Conservation (phyloP, 2,888 invertebrate genomes). For the Camponotus fellah region DNA sequence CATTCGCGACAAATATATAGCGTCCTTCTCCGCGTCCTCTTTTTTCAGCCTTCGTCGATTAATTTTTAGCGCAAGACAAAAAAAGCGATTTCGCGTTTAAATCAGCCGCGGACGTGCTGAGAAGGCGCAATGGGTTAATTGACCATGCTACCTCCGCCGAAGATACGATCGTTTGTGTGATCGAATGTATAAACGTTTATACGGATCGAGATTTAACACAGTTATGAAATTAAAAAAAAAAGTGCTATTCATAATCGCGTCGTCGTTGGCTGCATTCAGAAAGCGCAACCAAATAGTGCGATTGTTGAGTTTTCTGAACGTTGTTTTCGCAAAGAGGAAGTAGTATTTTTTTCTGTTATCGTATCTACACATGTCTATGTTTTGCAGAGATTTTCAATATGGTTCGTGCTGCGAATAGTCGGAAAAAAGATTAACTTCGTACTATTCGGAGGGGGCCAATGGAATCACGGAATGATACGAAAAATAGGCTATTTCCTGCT, state of each 20-base stretch:
- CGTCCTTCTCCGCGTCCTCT: neutral
- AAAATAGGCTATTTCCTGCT: conserved; percentile 30
- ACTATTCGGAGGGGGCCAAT: conserved; percentile 37
- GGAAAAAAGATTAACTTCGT: conserved; percentile 16
- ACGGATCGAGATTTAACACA: conserved; percentile 28
- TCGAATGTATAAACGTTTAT: conserved; percentile 44
- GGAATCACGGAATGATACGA: neutral
- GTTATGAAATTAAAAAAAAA: conserved; percentile 23
- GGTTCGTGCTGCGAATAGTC: conserved; percentile 42
- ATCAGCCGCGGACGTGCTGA: conserved; percentile 34
- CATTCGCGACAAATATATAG: neutral
- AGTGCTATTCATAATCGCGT: conserved; percentile 14
- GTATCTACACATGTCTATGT: conserved; percentile 28
- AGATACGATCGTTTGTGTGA: conserved; percentile 37
- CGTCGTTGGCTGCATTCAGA: conserved; percentile 2
- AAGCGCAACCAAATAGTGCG: neutral
- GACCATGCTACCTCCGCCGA: conserved; percentile 53
- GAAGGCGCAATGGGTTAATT: conserved; percentile 64
- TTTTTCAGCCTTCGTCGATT: conserved; percentile 12
- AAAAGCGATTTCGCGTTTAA: neutral
- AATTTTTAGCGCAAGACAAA: conserved; percentile 21
- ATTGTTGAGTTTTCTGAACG: conserved; percentile 2
- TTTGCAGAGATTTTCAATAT: conserved; percentile 34
- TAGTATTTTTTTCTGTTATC: conserved; percentile 38
- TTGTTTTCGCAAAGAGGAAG: conserved; percentile 15